Evolutionary conservation across 2,113 vertebrate genomes (phyloP).

Genomic region (Leptocoma aspasia): DNA sequence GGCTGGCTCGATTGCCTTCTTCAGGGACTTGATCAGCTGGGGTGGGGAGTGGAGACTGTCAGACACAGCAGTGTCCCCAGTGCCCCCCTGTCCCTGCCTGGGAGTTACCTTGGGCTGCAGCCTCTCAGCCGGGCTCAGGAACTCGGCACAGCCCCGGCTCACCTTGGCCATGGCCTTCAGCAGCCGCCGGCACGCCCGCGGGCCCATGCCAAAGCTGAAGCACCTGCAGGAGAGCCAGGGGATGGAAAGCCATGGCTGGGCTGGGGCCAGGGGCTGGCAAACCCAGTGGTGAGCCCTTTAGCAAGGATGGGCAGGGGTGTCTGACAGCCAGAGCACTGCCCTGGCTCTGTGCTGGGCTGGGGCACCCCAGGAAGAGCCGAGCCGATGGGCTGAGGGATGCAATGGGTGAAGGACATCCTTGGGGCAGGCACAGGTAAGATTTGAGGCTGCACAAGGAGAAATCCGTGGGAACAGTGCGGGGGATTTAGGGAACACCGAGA

Average conservation of each 20-base stretch:
- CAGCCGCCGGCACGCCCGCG: slow-evolving; percentile 75
- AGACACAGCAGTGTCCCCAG: accelerated
- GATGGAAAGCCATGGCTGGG: not conserved
- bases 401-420: not conserved
- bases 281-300: not conserved
- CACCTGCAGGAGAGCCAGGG: slow-evolving; percentile 66
- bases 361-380: accelerated
- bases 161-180: slow-evolving; percentile 84
- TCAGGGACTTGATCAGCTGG: slow-evolving; percentile 91
- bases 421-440: accelerated
- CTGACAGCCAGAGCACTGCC: not conserved
- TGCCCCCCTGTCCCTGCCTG: accelerated
- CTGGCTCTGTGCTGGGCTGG: accelerated
- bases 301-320: not conserved
- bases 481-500: accelerated
- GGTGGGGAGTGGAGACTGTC: not conserved
- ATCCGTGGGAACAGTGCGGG: accelerated
- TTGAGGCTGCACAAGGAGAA: not conserved
- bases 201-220: slow-evolving; percentile 86
- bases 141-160: slow-evolving; percentile 83
- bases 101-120: slow-evolving; percentile 87
- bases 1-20: slow-evolving; percentile 93
- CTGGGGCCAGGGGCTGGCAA: not conserved
- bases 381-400: accelerated
- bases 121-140: slow-evolving; percentile 82